Conservation (phyloP, 2,888 invertebrate species). For the Heteromyza rotundicornis region DNA sequence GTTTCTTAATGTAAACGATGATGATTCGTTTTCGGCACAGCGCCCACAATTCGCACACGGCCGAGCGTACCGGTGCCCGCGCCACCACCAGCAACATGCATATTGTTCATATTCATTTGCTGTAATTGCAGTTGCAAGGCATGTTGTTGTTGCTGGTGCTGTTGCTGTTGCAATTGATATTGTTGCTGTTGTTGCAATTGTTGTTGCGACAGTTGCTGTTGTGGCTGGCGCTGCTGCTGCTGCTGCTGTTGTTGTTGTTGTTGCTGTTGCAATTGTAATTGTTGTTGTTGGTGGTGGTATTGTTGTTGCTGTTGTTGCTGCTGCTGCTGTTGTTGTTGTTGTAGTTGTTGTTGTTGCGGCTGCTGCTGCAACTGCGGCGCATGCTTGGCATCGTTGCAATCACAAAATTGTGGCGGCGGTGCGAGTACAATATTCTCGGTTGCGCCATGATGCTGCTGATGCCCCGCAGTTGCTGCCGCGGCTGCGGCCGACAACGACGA, state of each 20-base stretch:
- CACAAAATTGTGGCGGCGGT: constrained; percentile 91
- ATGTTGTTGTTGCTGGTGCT: constrained; percentile 40
- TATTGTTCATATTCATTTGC: constrained; percentile 44
- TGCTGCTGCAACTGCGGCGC: constrained; percentile 43
- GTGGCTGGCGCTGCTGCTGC: constrained; percentile 47
- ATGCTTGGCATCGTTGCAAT: constrained; percentile 67
- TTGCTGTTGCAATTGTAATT: constrained; percentile 37
- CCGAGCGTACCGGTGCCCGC: constrained; percentile 49
- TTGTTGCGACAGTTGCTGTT: constrained; percentile 31
- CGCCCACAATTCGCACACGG: constrained; percentile 81
- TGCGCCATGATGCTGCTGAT: constrained; percentile 39
- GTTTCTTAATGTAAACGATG: constrained; percentile 60
- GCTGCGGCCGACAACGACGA: constrained; percentile 25
- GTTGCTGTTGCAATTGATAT: constrained; percentile 44
- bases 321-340: constrained; percentile 33
- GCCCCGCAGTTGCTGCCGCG: constrained; percentile 23
- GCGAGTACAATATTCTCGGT: constrained; percentile 73
- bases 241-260: constrained; percentile 46
- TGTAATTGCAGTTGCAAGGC: constrained; percentile 35
- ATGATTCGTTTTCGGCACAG: constrained; percentile 74
- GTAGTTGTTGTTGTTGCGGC: constrained; percentile 49
- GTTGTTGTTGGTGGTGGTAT: constrained; percentile 34
- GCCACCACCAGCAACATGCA: constrained; percentile 43
- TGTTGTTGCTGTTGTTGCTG: constrained; percentile 40
- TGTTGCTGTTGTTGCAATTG: constrained; percentile 42